Evolutionary conservation across 2,113 vertebrate species (phyloP), one percentile per base, ranked within the genome.

Genomic region (Lasiurus borealis): DNA sequence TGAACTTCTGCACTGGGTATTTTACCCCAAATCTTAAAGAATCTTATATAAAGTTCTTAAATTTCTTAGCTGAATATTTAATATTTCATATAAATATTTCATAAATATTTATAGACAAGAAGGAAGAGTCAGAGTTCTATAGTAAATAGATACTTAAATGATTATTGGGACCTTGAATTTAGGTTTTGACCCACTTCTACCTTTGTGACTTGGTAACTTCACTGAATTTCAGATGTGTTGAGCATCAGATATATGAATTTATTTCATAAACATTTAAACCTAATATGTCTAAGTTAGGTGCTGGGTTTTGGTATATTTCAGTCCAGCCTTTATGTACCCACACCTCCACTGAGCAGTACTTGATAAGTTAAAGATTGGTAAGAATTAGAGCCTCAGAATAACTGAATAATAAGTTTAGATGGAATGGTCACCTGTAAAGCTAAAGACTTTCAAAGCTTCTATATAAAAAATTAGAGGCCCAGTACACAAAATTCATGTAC

Each of bases 271-370:
- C 48, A 54, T 77, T 15, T 90, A 44, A 94, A 71, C 9, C 25
- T 71, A n/a, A 8, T 69, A 40, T 31, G 31, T 85, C 16, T 19
- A 69, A 69, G 36, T 77, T 85, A 71, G 18, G 7, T 85, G 71
- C 59, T 69, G 8, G 76, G 18, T 77, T 78, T 44, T 78, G 25
- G 12, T n/a, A 46, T 57, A 68, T 48, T 98, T n/a, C 98, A 99
- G 93, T 98, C 98, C 18, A 99, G 98, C 84, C 29, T 99, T 98
- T 96, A 98, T 99, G 46, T 98, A 99, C 48, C 99, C 99, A 36
- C 98, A 99, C 89, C 98, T 99, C 71, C 97, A 99, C 90, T 99
- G 98, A 98, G 96, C 97, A 82, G 98, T 80, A 90, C 29, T 94
- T 9, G 3, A 16, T 64, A 16, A 57, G 14, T 34, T 34, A 27